Percentiles rank a stretch among this genome's conserved stretches.
These are phyloP conservation scores for Chrysoperla carnea DNA, from an alignment of 1,140 invertebrate genomes.

Conservation along the genomic window DNA sequence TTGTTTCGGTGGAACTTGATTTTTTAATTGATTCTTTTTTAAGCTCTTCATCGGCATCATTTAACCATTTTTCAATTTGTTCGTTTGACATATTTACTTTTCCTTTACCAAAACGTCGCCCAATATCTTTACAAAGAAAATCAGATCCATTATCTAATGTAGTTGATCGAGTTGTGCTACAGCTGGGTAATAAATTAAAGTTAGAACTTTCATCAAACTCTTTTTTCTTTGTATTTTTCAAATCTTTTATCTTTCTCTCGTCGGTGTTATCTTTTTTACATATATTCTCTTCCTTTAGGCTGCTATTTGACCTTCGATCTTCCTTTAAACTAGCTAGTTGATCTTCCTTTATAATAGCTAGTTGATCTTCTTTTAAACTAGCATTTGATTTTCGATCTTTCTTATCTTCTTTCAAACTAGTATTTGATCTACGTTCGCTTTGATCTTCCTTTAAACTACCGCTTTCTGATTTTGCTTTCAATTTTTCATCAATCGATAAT, in stretches of 20 bases:
- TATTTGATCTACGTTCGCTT: background rate
- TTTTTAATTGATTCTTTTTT: conserved; percentile 10
- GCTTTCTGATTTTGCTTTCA: background rate
- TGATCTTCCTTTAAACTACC: background rate
- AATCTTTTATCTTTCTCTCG: background rate
- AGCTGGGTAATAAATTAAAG: too few relatives aligned
- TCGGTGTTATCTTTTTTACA: conserved; percentile 3
- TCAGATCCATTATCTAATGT: conserved; percentile 5
- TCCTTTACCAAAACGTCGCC: conserved; percentile 30
- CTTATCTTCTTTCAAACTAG: background rate
- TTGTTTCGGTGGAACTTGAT: conserved; percentile 11
- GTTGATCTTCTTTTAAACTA: too few relatives aligned
- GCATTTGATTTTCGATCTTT: background rate
- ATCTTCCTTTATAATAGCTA: conserved; percentile 2
- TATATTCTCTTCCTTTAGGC: conserved; percentile 4
- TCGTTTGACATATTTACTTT: conserved; percentile 54
- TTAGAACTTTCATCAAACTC: too few relatives aligned
- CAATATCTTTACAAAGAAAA: conserved; percentile 17
- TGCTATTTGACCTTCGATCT: conserved; percentile 6
- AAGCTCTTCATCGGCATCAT: conserved; percentile 22
- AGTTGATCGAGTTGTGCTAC: too few relatives aligned
- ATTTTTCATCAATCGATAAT: background rate
- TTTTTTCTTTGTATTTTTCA: too few relatives aligned
- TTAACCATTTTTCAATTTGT: conserved; percentile 52
- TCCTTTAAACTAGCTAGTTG: too few relatives aligned